Evolutionary conservation across 2,888 invertebrate species (phyloP).

Genomic region (Enchytraeus crypticus): DNA sequence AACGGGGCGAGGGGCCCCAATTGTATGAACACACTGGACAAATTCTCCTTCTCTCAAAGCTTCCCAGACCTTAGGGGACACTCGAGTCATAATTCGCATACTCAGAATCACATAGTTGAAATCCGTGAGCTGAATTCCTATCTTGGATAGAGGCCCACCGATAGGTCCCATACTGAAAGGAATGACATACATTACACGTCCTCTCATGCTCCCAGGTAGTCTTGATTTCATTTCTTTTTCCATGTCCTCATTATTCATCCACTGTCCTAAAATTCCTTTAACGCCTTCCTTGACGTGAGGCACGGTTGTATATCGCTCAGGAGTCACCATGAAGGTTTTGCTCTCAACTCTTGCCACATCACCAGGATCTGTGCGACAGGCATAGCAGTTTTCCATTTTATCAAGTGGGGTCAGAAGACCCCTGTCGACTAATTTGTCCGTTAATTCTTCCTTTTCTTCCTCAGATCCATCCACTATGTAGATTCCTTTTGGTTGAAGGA

Average conservation of each 20-base stretch:
- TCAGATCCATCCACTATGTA: slow-evolving; percentile 39
- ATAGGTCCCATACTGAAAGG: slow-evolving; percentile 37
- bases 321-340: slow-evolving; percentile 32
- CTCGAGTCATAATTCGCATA: slow-evolving; percentile 35
- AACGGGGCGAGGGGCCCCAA: slow-evolving; percentile 29
- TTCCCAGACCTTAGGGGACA: slow-evolving; percentile 23
- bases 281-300: slow-evolving; percentile 25
- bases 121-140: slow-evolving; percentile 33
- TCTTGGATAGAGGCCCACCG: slow-evolving; percentile 32
- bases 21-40: slow-evolving; percentile 31
- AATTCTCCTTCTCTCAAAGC: slow-evolving; percentile 26
- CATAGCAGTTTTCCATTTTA: slow-evolving; percentile 73
- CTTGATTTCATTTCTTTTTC: slow-evolving; percentile 20
- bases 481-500: slow-evolving; percentile 35
- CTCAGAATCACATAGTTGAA: slow-evolving; percentile 32
- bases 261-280: slow-evolving; percentile 29
- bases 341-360: slow-evolving; percentile 35
- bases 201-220: slow-evolving; percentile 21
- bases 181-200: slow-evolving; percentile 34
- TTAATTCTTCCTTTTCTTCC: slow-evolving; percentile 46
- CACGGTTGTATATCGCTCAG: slow-evolving; percentile 27
- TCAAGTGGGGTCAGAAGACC: slow-evolving; percentile 69
- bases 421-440: slow-evolving; percentile 54
- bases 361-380: slow-evolving; percentile 32
- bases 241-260: slow-evolving; percentile 30